These are phyloP conservation scores for Brachionus asplanchnoidis DNA, from an alignment of 1,140 invertebrate species.

Conservation along the genomic window DNA sequence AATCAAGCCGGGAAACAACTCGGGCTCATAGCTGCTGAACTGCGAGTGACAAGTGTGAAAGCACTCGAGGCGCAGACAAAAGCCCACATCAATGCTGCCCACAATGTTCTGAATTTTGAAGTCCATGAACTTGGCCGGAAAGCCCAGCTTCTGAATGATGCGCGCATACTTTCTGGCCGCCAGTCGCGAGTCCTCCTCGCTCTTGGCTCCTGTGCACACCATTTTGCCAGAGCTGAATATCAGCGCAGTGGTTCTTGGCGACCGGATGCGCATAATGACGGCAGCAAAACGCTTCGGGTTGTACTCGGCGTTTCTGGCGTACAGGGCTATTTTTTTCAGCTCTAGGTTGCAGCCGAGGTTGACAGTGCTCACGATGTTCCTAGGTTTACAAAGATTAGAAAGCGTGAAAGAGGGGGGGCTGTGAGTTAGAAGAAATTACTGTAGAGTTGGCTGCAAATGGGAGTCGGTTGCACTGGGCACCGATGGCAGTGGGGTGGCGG, in stretches of 20 bases:
- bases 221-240: conserved; percentile 99
- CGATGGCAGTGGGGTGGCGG: neutral
- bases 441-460: conserved; percentile 28
- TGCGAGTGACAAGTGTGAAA: conserved; percentile 91
- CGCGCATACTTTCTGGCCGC: conserved; percentile 97
- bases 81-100: conserved; percentile 97
- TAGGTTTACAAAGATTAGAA: neutral
- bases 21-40: conserved; percentile 75
- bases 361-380: conserved; percentile 83
- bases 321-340: conserved; percentile 81
- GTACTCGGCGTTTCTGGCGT: conserved; percentile 98
- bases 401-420: neutral
- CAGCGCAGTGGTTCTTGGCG: conserved; percentile 93
- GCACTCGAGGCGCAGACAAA: conserved; percentile 94
- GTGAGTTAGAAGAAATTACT: neutral
- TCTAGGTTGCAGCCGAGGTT: conserved; percentile 75
- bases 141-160: conserved; percentile 97
- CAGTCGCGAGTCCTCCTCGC: conserved; percentile 90
- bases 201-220: conserved; percentile 99
- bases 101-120: conserved; percentile 99
- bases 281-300: conserved; percentile 99
- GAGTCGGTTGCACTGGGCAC: neutral
- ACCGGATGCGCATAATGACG: conserved; percentile 98
- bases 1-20: conserved; percentile 92
- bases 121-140: conserved; percentile 96